Evolutionary conservation across 2,888 invertebrate species (phyloP), one percentile per base, ranked within the genome.

Genomic region (Nomada ferruginata): DNA sequence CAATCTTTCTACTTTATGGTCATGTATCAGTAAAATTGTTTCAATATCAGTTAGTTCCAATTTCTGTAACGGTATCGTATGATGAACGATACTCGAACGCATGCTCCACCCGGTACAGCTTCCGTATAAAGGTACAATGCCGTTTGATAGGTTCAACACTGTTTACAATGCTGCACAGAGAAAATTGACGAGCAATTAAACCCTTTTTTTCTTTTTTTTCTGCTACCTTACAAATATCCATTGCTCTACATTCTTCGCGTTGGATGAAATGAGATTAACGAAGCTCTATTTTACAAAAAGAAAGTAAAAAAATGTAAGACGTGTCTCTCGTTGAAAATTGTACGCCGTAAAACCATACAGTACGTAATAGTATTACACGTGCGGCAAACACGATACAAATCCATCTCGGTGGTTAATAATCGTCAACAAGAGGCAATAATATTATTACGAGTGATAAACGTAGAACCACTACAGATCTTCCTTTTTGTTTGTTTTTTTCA

Each of bases 11-110:
- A 78, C 42, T 61, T 68, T 42, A 61, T 10, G 69, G n/a, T 63
- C 69, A 7, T 52, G 57, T 71, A 71, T 65, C 79, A 15, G 60
- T 71, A 47, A 79, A 79, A 79, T 77, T 78, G 78, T 71, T 70
- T 71, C 64, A 60, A 60, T 71, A 71, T 66, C 78, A 42, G 76
- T 60, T 68, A 55, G 76, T 69, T 76, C 29, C 68, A 55, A 57
- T 78, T 63, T 76, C 55, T 63, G 69, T 63, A 63, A 52, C 50
- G 20, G 61, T 57, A 69, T 63, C 77, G 61, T 18, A 26, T 66
- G 60, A 77, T 53, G 60, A 66, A 78, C 69, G 69, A 63, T 70
- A 63, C 69, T 26, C 55, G 20, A 57, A 69, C 53, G 57, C 50
- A 50, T 65, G 53, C 52, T 13, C 36, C 70, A 29, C 47, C 57